Evolutionary conservation across 92 coral and sea anemone species (phyloP).

Genomic region (Porites evermanni): DNA sequence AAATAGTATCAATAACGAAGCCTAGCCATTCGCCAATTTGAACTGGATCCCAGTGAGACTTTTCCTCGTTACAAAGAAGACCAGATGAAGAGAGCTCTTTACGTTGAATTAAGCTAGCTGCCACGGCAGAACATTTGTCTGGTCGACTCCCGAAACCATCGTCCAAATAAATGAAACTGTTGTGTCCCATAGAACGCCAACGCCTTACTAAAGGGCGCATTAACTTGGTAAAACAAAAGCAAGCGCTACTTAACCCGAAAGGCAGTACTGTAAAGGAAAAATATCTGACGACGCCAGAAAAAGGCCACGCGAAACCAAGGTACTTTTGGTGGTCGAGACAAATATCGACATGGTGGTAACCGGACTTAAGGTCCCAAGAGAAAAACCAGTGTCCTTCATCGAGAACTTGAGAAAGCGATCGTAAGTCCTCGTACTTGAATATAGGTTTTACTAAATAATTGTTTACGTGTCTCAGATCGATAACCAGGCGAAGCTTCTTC

Average conservation of each 20-base stretch:
- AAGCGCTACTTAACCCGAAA: conserved; percentile 35
- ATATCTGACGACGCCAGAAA: conserved; percentile 20
- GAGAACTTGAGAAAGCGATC: background rate
- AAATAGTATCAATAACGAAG: conserved; percentile 61
- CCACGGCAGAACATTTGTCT: conserved; percentile 63
- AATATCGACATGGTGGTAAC: conserved; percentile 9
- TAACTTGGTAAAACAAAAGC: conserved; percentile 42
- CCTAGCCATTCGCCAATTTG: conserved; percentile 72
- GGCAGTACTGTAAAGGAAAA: conserved; percentile 40
- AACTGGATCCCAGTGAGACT: conserved; percentile 65
- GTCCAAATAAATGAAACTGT: background rate
- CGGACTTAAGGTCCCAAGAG: background rate
- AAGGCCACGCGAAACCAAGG: conserved; percentile 50
- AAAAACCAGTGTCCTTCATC: conserved; percentile 1
- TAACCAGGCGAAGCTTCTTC: too few species aligned
- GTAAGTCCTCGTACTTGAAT: background rate
- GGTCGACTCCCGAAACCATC: conserved; percentile 68
- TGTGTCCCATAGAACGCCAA: conserved; percentile 22
- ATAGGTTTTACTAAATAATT: background rate
- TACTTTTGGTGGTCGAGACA: conserved; percentile 35
- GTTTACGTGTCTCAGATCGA: too few species aligned
- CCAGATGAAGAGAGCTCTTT: conserved; percentile 59
- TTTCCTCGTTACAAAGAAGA: conserved; percentile 56
- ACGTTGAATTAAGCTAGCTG: conserved; percentile 26
- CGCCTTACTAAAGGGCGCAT: conserved; percentile 31